Evolutionary conservation across 2,113 vertebrate species (phyloP).

Genomic region (Alectura lathami): DNA sequence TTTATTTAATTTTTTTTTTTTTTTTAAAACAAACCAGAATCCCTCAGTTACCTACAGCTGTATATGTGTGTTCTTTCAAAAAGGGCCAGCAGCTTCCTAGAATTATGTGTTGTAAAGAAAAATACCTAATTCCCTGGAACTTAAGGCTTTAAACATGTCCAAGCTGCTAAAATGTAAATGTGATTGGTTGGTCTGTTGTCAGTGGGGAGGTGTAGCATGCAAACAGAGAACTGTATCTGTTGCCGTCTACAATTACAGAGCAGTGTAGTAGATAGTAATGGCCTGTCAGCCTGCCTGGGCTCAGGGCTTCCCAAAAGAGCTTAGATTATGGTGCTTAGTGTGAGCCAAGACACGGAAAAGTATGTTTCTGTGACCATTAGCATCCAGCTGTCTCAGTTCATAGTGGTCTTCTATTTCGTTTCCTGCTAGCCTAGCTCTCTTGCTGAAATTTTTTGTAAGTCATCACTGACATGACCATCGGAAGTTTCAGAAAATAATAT

Average conservation of each 20-base stretch:
- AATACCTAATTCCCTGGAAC: not conserved
- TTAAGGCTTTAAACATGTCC: not conserved
- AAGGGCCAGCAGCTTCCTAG: not conserved
- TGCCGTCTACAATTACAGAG: not conserved
- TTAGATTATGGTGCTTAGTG: not conserved
- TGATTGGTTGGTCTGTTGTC: not conserved
- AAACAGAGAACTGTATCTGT: not conserved
- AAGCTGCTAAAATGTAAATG: not conserved
- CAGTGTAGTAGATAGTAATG: not conserved
- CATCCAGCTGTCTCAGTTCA: not conserved
- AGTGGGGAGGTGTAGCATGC: not conserved
- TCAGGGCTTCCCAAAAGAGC: not conserved
- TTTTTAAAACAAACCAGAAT: not conserved
- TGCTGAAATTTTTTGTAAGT: not conserved
- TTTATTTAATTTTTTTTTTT: not conserved
- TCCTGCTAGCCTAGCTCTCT: not conserved
- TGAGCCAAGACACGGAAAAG: not conserved
- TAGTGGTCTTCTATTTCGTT: not conserved
- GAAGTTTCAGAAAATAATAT: not conserved
- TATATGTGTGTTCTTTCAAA: not conserved
- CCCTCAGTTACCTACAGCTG: not conserved
- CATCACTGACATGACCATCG: not conserved
- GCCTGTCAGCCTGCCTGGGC: not conserved
- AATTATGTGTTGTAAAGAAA: constrained; percentile 14
- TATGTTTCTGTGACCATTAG: not conserved